A percentile compares a stretch with the other conserved stretches of the same genome.
These are phyloP conservation scores for Pitangus sulphuratus DNA, from an alignment of 2,797 vertebrate genomes.

Conservation along the genomic window DNA sequence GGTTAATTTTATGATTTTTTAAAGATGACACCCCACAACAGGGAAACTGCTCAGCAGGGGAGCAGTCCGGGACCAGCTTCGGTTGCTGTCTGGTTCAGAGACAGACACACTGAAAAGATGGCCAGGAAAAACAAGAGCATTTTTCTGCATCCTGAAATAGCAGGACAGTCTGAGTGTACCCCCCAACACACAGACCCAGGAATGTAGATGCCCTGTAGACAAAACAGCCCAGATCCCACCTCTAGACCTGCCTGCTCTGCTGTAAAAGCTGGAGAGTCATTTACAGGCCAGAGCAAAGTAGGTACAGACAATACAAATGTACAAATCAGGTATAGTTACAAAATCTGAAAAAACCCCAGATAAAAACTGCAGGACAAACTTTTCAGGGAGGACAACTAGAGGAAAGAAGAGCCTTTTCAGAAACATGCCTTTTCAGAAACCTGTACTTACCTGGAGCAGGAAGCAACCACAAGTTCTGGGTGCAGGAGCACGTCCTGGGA, in stretches of 20 bases:
- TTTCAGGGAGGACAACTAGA: neutral
- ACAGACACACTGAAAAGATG: neutral
- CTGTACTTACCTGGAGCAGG: neutral
- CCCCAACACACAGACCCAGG: fast-evolving
- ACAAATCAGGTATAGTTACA: neutral
- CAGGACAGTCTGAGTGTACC: neutral
- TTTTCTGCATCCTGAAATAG: neutral
- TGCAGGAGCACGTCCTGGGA: neutral
- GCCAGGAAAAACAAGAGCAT: neutral
- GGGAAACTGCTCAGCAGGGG: neutral
- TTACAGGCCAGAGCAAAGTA: neutral
- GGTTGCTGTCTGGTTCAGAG: neutral
- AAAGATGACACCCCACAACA: neutral
- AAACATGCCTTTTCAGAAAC: neutral
- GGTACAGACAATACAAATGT: neutral
- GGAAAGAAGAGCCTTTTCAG: neutral
- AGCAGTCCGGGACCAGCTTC: neutral
- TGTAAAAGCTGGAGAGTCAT: fast-evolving
- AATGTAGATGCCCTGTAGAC: neutral
- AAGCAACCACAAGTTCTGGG: neutral
- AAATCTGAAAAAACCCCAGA: neutral
- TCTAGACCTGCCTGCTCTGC: neutral
- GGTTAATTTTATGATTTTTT: neutral
- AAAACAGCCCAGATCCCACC: neutral
- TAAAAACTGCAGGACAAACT: neutral